Conservation (phyloP, 2,113 vertebrate genomes). For the Gymnobelideus leadbeateri region DNA sequence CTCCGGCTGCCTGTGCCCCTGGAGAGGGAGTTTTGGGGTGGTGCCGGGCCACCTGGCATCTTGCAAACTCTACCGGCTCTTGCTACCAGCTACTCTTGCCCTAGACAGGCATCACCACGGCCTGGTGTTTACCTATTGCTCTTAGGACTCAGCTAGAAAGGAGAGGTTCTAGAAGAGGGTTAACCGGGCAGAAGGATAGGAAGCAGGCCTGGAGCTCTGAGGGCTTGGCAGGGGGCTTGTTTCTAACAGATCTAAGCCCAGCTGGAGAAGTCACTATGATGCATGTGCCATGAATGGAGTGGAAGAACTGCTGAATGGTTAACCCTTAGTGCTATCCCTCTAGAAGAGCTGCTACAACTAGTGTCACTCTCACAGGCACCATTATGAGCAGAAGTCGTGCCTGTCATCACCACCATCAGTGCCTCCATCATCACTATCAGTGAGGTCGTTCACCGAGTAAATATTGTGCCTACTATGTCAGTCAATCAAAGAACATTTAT, state of each 20-base stretch:
- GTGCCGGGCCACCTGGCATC: conserved; percentile 1
- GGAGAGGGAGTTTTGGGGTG: background rate
- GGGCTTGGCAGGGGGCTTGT: background rate
- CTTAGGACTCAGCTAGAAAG: conserved; percentile 30
- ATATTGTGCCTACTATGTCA: background rate
- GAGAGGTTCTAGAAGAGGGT: background rate
- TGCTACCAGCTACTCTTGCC: background rate
- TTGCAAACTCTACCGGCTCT: background rate
- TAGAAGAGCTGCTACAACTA: conserved; percentile 30
- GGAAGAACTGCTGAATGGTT: background rate
- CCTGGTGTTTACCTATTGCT: background rate
- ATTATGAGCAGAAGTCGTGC: background rate
- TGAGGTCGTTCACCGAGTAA: background rate
- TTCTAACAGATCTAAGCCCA: background rate
- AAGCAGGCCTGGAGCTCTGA: background rate
- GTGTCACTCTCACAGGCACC: background rate
- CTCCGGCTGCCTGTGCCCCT: conserved; percentile 50
- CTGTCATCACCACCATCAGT: background rate
- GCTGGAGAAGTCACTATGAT: background rate
- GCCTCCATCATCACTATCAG: background rate
- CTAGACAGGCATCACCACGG: background rate
- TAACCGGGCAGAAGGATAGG: background rate
- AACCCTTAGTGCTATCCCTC: background rate
- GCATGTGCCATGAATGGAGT: no score
- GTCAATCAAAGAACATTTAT: background rate